phyloP scores from a whole-genome alignment of 2,888 invertebrate species.

The Lithodes maja region DNA sequence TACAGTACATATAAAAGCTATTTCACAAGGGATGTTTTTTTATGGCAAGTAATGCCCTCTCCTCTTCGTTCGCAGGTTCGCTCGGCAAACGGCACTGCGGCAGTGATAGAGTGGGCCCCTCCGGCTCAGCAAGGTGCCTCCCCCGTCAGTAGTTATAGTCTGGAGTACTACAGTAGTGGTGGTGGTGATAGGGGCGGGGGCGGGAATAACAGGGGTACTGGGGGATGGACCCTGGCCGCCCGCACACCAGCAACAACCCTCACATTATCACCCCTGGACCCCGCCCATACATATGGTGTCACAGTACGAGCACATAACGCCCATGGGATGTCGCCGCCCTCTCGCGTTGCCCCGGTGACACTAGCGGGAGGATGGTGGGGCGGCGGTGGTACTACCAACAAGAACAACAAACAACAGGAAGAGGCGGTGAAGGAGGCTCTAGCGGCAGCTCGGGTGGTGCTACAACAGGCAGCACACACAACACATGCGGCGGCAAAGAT shows the following conservation, averaged over 20 bases:
- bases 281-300: conserved; percentile 62
- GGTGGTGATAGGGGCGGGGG: conserved; percentile 8
- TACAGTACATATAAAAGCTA: too few relatives aligned
- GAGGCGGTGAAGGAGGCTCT: conserved; percentile 39
- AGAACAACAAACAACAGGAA: background rate
- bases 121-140: conserved; percentile 55
- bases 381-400: background rate
- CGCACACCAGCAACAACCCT: conserved; percentile 33
- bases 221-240: conserved; percentile 52
- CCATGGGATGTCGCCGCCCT: conserved; percentile 65
- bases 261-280: conserved; percentile 54
- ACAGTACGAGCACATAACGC: conserved; percentile 64
- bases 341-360: conserved; percentile 64
- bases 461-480: conserved; percentile 51
- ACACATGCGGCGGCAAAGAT: conserved; percentile 55
- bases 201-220: too few relatives aligned
- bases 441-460: conserved; percentile 51
- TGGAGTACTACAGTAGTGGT: conserved; percentile 66
- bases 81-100: conserved; percentile 52
- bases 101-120: conserved; percentile 53
- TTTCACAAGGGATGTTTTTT: too few relatives aligned
- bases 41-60: too few relatives aligned
- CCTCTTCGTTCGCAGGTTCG: background rate
- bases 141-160: conserved; percentile 46
- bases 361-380: conserved; percentile 25